Evolutionary conservation across 2,888 invertebrate genomes (phyloP).

Genomic region (Zhengitettix transpicula): DNA sequence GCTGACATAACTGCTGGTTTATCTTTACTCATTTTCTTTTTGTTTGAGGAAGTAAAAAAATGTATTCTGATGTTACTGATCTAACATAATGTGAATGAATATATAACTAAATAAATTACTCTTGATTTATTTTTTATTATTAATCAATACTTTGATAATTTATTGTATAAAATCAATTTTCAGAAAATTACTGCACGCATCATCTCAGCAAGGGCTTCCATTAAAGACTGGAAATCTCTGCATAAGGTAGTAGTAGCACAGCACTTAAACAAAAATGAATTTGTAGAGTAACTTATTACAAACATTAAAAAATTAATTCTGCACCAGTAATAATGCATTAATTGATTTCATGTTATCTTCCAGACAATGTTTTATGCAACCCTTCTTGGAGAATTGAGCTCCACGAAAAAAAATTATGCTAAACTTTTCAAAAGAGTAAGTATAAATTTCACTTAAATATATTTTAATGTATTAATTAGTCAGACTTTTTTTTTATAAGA

Average conservation of each 20-base stretch:
- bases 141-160: background rate
- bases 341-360: background rate
- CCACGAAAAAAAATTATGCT: slow-evolving; percentile 29
- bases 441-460: background rate
- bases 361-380: slow-evolving; percentile 54
- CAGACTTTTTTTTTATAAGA: slow-evolving; percentile 19
- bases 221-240: slow-evolving; percentile 50
- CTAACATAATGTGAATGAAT: too few species aligned
- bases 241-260: slow-evolving; percentile 38
- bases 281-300: too few species aligned
- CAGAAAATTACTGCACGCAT: slow-evolving; percentile 46
- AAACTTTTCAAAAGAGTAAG: slow-evolving; percentile 33
- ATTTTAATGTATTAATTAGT: slow-evolving; percentile 17
- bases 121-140: too few species aligned
- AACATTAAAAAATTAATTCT: too few species aligned
- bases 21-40: too few species aligned
- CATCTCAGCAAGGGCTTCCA: slow-evolving; percentile 40
- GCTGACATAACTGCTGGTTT: too few species aligned
- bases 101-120: background rate
- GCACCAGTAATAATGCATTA: too few species aligned
- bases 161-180: slow-evolving; percentile 3
- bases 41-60: background rate
- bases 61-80: background rate
- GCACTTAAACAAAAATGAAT: too few species aligned
- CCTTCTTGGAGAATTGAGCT: slow-evolving; percentile 46